Evolutionary conservation across 2,113 vertebrate genomes (phyloP).

Genomic region (Rhea pennata): DNA sequence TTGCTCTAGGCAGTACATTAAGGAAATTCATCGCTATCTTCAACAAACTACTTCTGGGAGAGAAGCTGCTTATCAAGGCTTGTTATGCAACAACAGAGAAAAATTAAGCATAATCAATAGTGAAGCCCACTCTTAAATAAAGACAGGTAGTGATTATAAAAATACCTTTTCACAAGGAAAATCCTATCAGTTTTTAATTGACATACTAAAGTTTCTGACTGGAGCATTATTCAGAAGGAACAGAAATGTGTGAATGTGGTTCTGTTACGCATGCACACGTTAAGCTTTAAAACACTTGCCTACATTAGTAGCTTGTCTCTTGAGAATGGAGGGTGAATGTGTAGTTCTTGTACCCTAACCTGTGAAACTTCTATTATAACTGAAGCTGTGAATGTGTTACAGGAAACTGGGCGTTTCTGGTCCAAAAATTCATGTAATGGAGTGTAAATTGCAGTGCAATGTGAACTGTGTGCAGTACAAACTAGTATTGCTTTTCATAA

Average conservation of each 20-base stretch:
- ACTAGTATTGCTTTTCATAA: background rate
- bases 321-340: background rate
- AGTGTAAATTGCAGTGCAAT: background rate
- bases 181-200: background rate
- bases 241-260: background rate
- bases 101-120: conserved; percentile 6
- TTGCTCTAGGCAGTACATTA: background rate
- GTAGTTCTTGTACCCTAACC: background rate
- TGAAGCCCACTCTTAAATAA: conserved; percentile 29
- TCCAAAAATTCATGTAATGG: background rate
- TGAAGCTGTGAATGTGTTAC: background rate
- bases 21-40: background rate
- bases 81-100: background rate
- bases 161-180: background rate
- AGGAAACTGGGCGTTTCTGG: background rate
- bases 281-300: background rate
- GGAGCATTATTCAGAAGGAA: background rate
- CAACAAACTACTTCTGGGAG: background rate
- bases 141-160: conserved; percentile 20
- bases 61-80: background rate
- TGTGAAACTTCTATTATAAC: background rate
- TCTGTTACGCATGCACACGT: fast-evolving
- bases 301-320: background rate
- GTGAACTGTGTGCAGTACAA: background rate
- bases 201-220: background rate